A percentile compares a stretch with the other conserved stretches of the same genome.
Conservation (phyloP, 2,113 vertebrate species). For the Bucco capensis region DNA sequence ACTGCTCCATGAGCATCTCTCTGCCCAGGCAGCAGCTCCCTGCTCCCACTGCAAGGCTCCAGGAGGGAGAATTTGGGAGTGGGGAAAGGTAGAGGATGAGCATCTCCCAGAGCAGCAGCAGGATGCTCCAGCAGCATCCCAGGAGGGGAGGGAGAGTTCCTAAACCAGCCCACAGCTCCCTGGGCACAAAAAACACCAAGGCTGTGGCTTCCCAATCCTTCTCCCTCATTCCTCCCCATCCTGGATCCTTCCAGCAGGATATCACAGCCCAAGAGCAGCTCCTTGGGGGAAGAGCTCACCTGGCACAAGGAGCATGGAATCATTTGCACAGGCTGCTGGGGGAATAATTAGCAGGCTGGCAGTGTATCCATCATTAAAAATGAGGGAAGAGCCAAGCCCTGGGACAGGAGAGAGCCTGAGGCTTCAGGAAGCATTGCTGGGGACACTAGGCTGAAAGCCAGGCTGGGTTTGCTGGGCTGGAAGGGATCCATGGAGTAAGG, state of each 20-base stretch:
- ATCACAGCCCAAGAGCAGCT: not conserved
- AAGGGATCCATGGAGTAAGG: accelerated
- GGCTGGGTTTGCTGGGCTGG: accelerated
- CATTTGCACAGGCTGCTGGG: not conserved
- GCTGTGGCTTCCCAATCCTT: not conserved
- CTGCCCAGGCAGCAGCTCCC: not conserved
- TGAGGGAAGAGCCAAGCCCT: not conserved
- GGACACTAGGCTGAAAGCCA: not conserved
- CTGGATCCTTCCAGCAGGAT: accelerated
- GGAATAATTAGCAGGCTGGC: not conserved
- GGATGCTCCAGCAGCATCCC: not conserved
- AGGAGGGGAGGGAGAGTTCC: not conserved
- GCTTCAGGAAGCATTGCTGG: accelerated
- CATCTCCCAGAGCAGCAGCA: accelerated
- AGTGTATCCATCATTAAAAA: constrained; percentile 15
- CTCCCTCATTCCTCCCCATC: too few relatives aligned
- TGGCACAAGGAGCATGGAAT: not conserved
- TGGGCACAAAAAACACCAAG: not conserved
- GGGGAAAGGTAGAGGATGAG: accelerated
- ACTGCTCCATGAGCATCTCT: not conserved
- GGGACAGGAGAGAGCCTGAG: not conserved
- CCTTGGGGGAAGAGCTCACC: not conserved
- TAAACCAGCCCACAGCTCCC: not conserved
- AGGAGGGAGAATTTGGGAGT: not conserved
- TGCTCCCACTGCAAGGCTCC: accelerated